A percentile compares a stretch with the other conserved stretches of the same genome.
Evolutionary conservation across 2,113 vertebrate genomes (phyloP).

Genomic region (Colistium nudipinnis): DNA sequence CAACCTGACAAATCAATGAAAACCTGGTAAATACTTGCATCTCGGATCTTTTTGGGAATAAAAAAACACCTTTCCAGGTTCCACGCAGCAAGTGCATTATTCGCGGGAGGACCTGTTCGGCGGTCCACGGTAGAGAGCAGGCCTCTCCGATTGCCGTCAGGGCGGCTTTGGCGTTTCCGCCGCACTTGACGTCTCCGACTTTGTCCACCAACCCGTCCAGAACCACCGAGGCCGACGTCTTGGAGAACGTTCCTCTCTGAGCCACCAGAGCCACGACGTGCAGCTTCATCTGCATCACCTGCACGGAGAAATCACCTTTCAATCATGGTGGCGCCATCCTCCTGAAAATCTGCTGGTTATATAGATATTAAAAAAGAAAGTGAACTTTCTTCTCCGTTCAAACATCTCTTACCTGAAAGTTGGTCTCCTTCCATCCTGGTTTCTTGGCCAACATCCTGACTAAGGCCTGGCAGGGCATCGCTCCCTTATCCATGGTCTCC

Average conservation of each 20-base stretch:
- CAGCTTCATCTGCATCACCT: constrained; percentile 99
- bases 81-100: too few relatives aligned
- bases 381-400: neutral
- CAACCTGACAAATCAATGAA: constrained; percentile 80
- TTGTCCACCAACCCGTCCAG: constrained; percentile 96
- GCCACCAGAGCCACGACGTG: constrained; percentile 91
- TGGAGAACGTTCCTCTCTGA: constrained; percentile 93
- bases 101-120: constrained; percentile 99
- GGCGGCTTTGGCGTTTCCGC: constrained; percentile 92
- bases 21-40: neutral
- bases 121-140: constrained; percentile 93
- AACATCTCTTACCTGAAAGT: constrained; percentile 90
- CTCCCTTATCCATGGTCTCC: constrained; percentile 90
- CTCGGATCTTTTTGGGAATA: neutral
- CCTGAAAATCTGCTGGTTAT: too few relatives aligned
- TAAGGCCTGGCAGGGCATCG: constrained; percentile 96
- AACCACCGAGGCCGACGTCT: constrained; percentile 91
- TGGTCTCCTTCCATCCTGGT: constrained; percentile 98
- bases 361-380: too few relatives aligned
- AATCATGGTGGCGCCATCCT: too few relatives aligned
- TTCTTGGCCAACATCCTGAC: constrained; percentile 98
- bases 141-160: constrained; percentile 93
- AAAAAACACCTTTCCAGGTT: neutral
- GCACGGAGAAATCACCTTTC: constrained; percentile 13
- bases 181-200: constrained; percentile 95